Evolutionary conservation across 2,888 invertebrate genomes (phyloP), one percentile per base, ranked within the genome.

Genomic region (Mycalesis mineus): DNA sequence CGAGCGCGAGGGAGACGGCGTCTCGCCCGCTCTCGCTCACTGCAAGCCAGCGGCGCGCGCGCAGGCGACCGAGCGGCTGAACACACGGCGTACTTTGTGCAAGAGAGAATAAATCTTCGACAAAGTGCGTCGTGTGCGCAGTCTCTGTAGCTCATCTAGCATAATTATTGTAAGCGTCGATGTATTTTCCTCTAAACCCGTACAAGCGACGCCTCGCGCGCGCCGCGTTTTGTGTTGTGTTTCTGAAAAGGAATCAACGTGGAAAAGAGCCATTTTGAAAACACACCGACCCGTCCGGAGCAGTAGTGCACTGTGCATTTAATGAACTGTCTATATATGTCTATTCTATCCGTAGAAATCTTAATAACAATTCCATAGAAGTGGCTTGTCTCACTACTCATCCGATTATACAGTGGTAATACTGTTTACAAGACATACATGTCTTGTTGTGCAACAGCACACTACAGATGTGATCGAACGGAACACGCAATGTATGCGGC

Each of bases 251-350:
- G 92, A 93, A 91, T 88, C 9, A 84, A 84, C 84, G 91, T 87
- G 95, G 95, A 95, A 95, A 95, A 95, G 95, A 94, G 95, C 95
- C 94, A 94, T 93, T 94, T 93, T 92, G 93, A 93, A 94, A 94
- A 94, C 94, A 95, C 95, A 94, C 95, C 95, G 94, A 93, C 91
- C 77, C 74, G 69, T 65, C 80, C 82, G 72, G 76, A 75, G 80
- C 70, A 82, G 82, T 82, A 80, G 83, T 84, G 78, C 82, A 81
- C 84, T 82, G 80, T 82, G 84, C 87, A 85, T 85, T 86, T 86
- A 84, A 73, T 73, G 69, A 72, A 65, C 31, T 42, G 29, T 49
- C 13, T 68, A 64, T 64, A 33, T 14, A 7, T 14, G 7, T 39
- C 14, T 39, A 14, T 33, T 7, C 11, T 7, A 33, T 2, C 11